These are phyloP conservation scores for Myrmecophaga tridactyla DNA, from an alignment of 2,113 vertebrate genomes.

Conservation along the genomic window DNA sequence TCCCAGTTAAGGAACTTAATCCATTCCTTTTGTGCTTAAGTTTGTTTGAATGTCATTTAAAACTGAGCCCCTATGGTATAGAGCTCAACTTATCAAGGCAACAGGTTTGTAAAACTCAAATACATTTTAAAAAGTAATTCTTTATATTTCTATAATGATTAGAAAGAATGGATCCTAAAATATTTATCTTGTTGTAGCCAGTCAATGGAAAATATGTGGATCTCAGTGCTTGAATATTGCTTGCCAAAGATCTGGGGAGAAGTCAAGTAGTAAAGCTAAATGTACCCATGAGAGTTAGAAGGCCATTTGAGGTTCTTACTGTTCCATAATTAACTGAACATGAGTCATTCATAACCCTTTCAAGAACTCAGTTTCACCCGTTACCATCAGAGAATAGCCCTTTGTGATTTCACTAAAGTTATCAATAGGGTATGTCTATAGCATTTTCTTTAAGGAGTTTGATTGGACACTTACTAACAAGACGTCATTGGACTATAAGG, in stretches of 20 bases:
- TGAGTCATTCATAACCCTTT: background rate
- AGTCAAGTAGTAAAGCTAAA: background rate
- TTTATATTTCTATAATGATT: background rate
- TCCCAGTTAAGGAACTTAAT: background rate
- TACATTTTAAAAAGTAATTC: background rate
- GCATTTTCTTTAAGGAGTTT: background rate
- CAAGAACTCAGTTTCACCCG: background rate
- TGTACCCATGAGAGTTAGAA: background rate
- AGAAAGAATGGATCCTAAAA: background rate
- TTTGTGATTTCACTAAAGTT: conserved; percentile 1
- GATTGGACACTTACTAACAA: background rate
- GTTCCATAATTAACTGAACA: background rate
- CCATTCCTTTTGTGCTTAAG: background rate
- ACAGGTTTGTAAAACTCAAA: background rate
- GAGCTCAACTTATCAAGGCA: background rate
- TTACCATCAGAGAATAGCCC: background rate
- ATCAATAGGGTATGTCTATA: background rate
- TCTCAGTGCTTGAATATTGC: background rate
- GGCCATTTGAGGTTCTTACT: background rate
- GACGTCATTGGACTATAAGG: background rate
- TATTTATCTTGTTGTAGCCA: background rate
- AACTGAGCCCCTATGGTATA: background rate
- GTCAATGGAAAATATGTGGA: background rate
- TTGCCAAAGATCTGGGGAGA: background rate
- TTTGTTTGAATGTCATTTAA: background rate